Evolutionary conservation across 2,888 invertebrate genomes (phyloP).

Genomic region (Epistrophe grossulariae): DNA sequence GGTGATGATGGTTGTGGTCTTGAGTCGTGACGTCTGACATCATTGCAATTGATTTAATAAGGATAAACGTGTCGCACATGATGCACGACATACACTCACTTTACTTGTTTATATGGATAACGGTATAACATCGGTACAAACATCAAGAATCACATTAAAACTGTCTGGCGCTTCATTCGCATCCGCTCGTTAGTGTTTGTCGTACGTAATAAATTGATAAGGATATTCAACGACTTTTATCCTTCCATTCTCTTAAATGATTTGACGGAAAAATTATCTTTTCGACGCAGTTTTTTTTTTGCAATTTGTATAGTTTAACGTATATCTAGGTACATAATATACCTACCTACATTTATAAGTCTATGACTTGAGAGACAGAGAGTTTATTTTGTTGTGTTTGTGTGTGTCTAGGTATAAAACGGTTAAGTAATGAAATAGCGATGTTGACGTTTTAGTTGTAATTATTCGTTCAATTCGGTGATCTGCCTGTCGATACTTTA

Average conservation of each 20-base stretch:
- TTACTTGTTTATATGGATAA: constrained; percentile 10
- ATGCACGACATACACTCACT: constrained; percentile 31
- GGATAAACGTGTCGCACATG: constrained; percentile 62
- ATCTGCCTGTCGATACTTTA: not conserved
- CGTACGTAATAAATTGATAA: constrained; percentile 49
- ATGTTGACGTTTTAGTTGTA: constrained; percentile 17
- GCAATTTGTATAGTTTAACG: constrained; percentile 10
- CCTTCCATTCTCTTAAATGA: constrained; percentile 75
- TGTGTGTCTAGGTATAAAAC: not conserved
- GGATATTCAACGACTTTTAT: constrained; percentile 44
- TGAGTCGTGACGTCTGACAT: constrained; percentile 45
- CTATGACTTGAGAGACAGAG: not conserved
- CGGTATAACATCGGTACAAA: constrained; percentile 9
- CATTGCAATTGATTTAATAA: constrained; percentile 66
- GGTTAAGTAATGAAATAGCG: constrained; percentile 23
- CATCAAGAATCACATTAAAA: constrained; percentile 40
- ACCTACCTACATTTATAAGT: not conserved
- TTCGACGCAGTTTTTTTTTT: constrained; percentile 52
- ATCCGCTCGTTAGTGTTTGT: constrained; percentile 57
- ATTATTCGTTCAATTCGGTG: constrained; percentile 28
- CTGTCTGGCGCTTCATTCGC: constrained; percentile 59
- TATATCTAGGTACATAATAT: not conserved
- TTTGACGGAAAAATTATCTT: constrained; percentile 74
- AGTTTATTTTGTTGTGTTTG: constrained; percentile 10
- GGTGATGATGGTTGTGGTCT: constrained; percentile 12